Percentiles rank a stretch among this genome's conserved stretches.
Evolutionary conservation across 2,113 vertebrate species (phyloP).

Genomic region (Baryphthengus martii): DNA sequence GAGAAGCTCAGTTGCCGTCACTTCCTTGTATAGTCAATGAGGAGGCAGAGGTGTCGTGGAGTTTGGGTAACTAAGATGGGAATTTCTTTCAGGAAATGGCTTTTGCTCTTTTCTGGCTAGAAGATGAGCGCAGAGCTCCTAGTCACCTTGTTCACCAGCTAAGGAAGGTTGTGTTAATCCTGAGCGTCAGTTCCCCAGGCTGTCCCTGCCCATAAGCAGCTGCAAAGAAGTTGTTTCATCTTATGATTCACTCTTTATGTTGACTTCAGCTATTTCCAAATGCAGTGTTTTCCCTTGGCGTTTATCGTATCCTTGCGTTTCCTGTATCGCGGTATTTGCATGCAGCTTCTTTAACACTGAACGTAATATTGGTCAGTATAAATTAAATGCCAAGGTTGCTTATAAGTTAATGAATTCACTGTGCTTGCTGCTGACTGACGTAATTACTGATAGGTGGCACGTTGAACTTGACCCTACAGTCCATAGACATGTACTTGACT

Average conservation of each 20-base stretch:
- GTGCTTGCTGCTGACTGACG: not conserved
- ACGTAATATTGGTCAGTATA: not conserved
- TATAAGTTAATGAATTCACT: conserved; percentile 2
- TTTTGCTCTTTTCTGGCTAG: not conserved
- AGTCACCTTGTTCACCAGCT: not conserved
- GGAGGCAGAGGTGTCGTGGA: not conserved
- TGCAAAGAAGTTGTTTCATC: conserved; percentile 18
- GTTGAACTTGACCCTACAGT: not conserved
- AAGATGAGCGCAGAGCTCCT: not conserved
- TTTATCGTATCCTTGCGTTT: not conserved
- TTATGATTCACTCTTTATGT: conserved; percentile 17
- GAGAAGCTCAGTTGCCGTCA: not conserved
- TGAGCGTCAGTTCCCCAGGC: not conserved
- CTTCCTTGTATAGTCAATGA: not conserved
- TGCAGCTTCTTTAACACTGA: not conserved
- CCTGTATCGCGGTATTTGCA: not conserved
- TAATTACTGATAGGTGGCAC: not conserved
- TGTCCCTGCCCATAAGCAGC: conserved; percentile 10
- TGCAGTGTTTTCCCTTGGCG: not conserved
- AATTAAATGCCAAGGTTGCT: not conserved
- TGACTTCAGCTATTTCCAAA: not conserved
- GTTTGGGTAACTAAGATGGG: not conserved
- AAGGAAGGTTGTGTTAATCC: not conserved
- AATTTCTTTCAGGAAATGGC: not conserved
- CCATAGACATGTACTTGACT: not conserved